phyloP scores from a whole-genome alignment of 2,113 vertebrate genomes.

The Festucalex cinctus region DNA sequence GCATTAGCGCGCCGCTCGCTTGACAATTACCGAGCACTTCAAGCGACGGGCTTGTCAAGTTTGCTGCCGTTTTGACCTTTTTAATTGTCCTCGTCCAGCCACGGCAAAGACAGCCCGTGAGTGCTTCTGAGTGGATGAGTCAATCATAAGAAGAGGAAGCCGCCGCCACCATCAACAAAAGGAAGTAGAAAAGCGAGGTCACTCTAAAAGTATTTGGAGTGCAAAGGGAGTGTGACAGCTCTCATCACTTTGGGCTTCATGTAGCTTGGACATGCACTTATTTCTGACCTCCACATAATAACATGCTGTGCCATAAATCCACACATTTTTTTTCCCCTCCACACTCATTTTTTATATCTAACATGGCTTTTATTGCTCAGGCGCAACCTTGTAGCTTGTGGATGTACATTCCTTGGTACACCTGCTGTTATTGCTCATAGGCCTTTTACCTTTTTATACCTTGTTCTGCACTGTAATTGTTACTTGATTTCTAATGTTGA shows the following conservation, averaged over 20 bases:
- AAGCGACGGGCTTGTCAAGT: slow-evolving; percentile 37
- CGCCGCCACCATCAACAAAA: slow-evolving; percentile 31
- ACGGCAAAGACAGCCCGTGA: slow-evolving; percentile 41
- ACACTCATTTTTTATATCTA: not conserved
- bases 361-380: not conserved
- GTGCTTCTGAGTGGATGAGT: slow-evolving; percentile 21
- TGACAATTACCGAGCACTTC: slow-evolving; percentile 55
- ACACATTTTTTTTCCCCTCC: slow-evolving; percentile 7
- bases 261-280: slow-evolving; percentile 55
- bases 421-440: not conserved
- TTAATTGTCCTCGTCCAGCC: slow-evolving; percentile 43
- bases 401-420: not conserved
- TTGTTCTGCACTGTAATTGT: not conserved
- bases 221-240: slow-evolving; percentile 29
- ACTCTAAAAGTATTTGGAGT: slow-evolving; percentile 44
- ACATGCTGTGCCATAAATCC: slow-evolving; percentile 55
- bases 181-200: slow-evolving; percentile 36
- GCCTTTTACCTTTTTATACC: not conserved
- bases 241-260: slow-evolving; percentile 54
- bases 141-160: slow-evolving; percentile 32
- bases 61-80: slow-evolving; percentile 51
- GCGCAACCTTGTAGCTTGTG: not conserved
- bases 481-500: not conserved
- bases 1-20: slow-evolving; percentile 28
- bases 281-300: slow-evolving; percentile 57